Evolutionary conservation across 2,888 invertebrate genomes (phyloP).

Genomic region (Drosophila picticornis): DNA sequence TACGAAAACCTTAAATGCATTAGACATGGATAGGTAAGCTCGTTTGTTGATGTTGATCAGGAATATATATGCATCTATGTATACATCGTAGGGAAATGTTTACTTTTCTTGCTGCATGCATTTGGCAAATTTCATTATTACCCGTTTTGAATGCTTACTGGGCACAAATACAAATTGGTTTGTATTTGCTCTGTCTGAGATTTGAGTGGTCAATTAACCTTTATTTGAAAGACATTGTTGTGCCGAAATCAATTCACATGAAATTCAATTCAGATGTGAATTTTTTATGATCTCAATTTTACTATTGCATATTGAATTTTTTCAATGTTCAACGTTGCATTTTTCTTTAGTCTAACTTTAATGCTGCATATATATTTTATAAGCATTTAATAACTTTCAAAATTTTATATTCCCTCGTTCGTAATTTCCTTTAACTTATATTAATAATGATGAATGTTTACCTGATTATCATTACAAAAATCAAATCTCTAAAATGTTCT

Average conservation of each 20-base stretch:
- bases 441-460: not conserved
- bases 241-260: too few relatives aligned
- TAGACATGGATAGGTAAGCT: not conserved
- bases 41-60: not conserved
- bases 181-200: not conserved
- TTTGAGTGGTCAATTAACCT: not conserved
- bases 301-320: not conserved
- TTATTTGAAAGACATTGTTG: not conserved
- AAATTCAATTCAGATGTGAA: accelerated
- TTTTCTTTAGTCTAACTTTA: not conserved
- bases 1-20: not conserved
- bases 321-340: not conserved
- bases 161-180: not conserved
- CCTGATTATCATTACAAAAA: not conserved
- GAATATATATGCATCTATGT: not conserved
- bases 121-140: not conserved
- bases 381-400: not conserved
- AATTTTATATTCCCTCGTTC: not conserved
- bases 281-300: not conserved
- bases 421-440: not conserved
- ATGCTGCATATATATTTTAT: not conserved
- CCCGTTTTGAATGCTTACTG: not conserved
- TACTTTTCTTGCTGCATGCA: not conserved
- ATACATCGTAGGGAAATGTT: not conserved
- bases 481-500: not conserved